phyloP scores from a whole-genome alignment of 2,797 vertebrate genomes.

The Dryobates pubescens region DNA sequence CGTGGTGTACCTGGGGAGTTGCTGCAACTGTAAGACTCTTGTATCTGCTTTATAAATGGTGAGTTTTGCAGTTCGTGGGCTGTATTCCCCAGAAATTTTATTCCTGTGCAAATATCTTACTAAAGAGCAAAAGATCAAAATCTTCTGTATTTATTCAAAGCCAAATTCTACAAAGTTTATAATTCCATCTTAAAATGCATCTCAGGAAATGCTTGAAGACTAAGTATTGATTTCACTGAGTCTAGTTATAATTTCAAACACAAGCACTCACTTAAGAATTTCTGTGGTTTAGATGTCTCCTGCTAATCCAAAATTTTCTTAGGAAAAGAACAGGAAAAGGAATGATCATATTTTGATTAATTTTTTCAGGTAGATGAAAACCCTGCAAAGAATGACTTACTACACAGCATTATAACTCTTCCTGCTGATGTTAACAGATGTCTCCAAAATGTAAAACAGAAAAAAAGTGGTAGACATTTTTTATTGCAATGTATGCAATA shows the following conservation, averaged over 20 bases:
- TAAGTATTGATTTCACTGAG: not conserved
- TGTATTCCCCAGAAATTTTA: not conserved
- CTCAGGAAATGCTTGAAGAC: not conserved
- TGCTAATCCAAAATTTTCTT: not conserved
- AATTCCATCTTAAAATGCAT: not conserved
- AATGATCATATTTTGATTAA: not conserved
- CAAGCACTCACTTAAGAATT: not conserved
- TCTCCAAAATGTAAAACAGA: not conserved
- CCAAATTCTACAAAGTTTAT: not conserved
- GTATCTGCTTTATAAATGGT: not conserved
- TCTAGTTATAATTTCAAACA: not conserved
- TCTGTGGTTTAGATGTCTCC: not conserved
- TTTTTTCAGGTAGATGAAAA: not conserved
- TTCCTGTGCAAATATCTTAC: not conserved
- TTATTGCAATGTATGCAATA: not conserved
- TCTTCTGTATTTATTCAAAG: not conserved
- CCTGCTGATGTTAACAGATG: not conserved
- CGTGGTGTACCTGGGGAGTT: conserved; percentile 9
- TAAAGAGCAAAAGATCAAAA: not conserved
- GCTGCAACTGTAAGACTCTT: not conserved
- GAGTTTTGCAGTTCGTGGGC: not conserved
- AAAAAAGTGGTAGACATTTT: not conserved
- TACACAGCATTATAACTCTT: not conserved
- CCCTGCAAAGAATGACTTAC: not conserved
- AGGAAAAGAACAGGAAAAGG: not conserved